Base-by-base conservation (phyloP, 2,797 vertebrate species). In the Nyctibius grandis region DNA sequence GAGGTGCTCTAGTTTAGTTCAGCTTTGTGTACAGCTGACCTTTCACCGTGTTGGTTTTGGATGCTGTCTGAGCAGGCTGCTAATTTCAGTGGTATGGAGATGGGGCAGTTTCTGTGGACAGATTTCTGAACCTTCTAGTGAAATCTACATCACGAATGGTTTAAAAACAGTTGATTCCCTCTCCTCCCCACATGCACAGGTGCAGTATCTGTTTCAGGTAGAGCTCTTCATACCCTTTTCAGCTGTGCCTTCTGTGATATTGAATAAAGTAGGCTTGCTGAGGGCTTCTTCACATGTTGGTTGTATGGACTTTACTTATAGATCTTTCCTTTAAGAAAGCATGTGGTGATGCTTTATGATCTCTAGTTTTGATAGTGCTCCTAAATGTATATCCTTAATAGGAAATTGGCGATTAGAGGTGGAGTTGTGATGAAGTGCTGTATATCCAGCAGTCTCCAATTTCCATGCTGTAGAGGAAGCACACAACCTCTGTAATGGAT, bases 11-110 rank as follows among this genome's bases (percentile, higher is more conserved):
- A 7, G 14, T 47, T 84, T 48, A n/a, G 5, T 59, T 78, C 13
- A 56, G 18, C 15, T 69, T 61, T 82, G 31, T 18, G 2, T 17
- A 17, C 31, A 21, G 10, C 34, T 74, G 78, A 57, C 9, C 17
- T 48, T 23, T 73, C 13, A 9, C 25, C 1, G 0, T 3, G 1
- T 15, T 33, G 38, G 4, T 53, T 78, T 83, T 51, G 36, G 29
- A 17, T 60, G 16, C 36, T 40, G 12, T 61, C 18, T 57, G 47
- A 69, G 53, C 28, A 47, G 47, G 12, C 44, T 85, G 29, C 31
- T 60, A 7, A 45, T 69, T 92, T 54, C 42, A 47, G 0, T 36
- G 22, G 29, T 13, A 26, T 51, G 68, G 36, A 54, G 56, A 44
- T 20, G 4, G 12, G 31, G 28, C 19, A 47, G 16, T 70, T 75